These are phyloP conservation scores for Menidia beryllina DNA, from an alignment of 2,113 vertebrate genomes.

Conservation along the genomic window DNA sequence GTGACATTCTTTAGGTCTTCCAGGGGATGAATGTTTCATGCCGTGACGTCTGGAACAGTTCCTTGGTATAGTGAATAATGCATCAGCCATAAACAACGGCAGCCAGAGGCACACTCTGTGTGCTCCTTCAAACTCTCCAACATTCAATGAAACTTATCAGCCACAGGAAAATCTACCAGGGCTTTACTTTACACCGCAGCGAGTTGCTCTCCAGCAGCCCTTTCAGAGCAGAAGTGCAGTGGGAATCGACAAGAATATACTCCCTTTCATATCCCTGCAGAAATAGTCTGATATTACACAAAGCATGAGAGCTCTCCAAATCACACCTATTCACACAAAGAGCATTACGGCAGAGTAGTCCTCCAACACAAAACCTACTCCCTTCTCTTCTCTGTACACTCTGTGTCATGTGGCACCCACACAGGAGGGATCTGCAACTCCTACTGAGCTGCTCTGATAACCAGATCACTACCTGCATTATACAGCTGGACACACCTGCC, in stretches of 20 bases:
- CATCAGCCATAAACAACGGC: constrained; percentile 68
- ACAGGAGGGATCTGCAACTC: constrained; percentile 30
- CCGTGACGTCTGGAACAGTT: constrained; percentile 51
- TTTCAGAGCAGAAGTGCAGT: constrained; percentile 21
- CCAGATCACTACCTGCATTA: not conserved
- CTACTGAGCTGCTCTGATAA: constrained; percentile 35
- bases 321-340: constrained; percentile 10
- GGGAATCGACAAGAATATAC: constrained; percentile 50
- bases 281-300: constrained; percentile 48
- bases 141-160: constrained; percentile 19
- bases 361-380: constrained; percentile 22
- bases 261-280: constrained; percentile 48
- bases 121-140: constrained; percentile 33
- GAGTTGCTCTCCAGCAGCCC: constrained; percentile 16
- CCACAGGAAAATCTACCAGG: constrained; percentile 18
- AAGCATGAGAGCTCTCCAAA: constrained; percentile 41
- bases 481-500: constrained; percentile 4
- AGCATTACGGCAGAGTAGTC: not conserved
- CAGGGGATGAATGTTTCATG: constrained; percentile 78
- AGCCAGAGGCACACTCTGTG: constrained; percentile 16
- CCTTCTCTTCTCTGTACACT: constrained; percentile 14
- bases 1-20: constrained; percentile 75
- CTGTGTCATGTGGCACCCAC: constrained; percentile 59
- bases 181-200: not conserved
- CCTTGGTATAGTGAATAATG: constrained; percentile 70